Conservation (phyloP, 2,888 invertebrate species). For the Malacosoma neustria region DNA sequence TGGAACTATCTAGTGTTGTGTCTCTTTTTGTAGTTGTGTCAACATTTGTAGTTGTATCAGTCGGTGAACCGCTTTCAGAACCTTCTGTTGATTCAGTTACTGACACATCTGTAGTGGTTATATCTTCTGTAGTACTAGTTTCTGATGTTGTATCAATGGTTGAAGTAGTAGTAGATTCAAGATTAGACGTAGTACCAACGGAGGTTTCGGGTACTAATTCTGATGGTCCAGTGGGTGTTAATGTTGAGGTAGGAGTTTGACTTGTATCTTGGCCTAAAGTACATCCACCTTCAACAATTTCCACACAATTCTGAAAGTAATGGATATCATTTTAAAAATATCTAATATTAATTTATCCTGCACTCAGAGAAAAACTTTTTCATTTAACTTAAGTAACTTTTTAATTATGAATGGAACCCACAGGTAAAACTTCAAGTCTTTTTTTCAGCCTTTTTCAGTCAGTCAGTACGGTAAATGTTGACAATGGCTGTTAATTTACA, state of each 20-base stretch:
- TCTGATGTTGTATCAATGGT: not conserved
- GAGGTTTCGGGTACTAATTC: conserved; percentile 1
- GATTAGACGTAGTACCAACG: conserved; percentile 1
- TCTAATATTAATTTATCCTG: too few relatives aligned
- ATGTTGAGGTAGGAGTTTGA: not conserved
- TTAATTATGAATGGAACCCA: too few relatives aligned
- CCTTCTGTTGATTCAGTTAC: too few relatives aligned
- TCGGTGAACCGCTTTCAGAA: not conserved
- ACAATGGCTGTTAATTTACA: too few relatives aligned
- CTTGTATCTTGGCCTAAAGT: conserved; percentile 8
- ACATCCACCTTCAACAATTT: conserved; percentile 17
- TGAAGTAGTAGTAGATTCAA: conserved; percentile 1
- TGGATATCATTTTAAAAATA: too few relatives aligned
- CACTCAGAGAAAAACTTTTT: too few relatives aligned
- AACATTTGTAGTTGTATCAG: conserved; percentile 4
- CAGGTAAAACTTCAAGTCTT: too few relatives aligned
- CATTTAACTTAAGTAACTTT: too few relatives aligned
- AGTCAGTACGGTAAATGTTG: too few relatives aligned
- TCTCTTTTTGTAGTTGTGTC: not conserved
- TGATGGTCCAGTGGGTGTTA: not conserved
- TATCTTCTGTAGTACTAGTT: not conserved
- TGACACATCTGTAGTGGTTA: not conserved
- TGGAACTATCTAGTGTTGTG: conserved; percentile 2
- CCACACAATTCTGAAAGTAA: conserved; percentile 15
- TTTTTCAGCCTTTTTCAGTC: too few relatives aligned